Conservation (phyloP, 2,888 invertebrate species). For the Seladonia tumulorum region DNA sequence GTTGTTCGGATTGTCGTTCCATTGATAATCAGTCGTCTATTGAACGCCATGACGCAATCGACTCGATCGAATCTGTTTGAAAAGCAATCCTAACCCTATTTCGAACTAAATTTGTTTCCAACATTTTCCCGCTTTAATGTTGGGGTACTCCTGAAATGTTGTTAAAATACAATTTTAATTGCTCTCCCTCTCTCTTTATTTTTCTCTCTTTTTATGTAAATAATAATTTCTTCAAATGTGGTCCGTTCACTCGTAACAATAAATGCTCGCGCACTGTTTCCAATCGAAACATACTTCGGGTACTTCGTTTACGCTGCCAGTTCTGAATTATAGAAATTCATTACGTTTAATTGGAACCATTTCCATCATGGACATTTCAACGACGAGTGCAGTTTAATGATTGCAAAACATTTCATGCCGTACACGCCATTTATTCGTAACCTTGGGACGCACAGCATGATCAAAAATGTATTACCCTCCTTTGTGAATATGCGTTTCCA, state of each 20-base stretch:
- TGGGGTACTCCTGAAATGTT: constrained; percentile 36
- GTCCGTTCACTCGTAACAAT: constrained; percentile 43
- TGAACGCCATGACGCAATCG: constrained; percentile 8
- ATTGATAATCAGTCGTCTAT: constrained; percentile 6
- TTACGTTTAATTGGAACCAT: constrained; percentile 10
- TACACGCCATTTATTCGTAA: neutral
- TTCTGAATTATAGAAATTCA: constrained; percentile 51
- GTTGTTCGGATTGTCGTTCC: neutral
- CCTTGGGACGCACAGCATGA: neutral
- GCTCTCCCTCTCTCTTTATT: neutral
- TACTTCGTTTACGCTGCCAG: constrained; percentile 6
- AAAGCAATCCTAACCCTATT: constrained; percentile 48
- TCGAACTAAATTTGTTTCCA: constrained; percentile 26
- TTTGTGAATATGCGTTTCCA: neutral
- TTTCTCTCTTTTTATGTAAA: neutral
- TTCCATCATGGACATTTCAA: neutral
- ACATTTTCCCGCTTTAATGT: constrained; percentile 17
- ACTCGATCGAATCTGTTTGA: constrained; percentile 23
- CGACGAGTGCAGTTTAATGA: neutral
- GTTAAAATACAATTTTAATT: constrained; percentile 51
- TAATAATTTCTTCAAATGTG: neutral
- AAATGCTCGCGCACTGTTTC: constrained; percentile 1
- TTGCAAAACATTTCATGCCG: neutral
- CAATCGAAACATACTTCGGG: constrained; percentile 21
- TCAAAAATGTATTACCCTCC: neutral